Percentiles rank a stretch among this genome's conserved stretches.
phyloP scores from a whole-genome alignment of 92 coral and sea anemone genomes.

The Epizoanthus scotinus region DNA sequence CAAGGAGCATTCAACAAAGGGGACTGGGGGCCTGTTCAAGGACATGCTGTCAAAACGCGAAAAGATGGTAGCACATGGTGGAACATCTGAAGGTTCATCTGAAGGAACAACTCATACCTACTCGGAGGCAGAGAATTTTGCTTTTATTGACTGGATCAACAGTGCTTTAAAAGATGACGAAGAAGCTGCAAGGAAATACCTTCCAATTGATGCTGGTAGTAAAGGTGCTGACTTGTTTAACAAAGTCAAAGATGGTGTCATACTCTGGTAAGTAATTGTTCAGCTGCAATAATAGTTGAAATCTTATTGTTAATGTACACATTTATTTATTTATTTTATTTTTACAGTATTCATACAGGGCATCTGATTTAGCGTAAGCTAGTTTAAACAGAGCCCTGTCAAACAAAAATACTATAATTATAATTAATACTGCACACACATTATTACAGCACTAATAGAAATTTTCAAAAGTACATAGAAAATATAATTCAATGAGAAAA shows the following conservation, averaged over 20 bases:
- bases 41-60: conserved; percentile 69
- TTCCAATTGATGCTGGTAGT: conserved; percentile 66
- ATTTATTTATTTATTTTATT: no score
- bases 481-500: no score
- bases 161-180: conserved; percentile 72
- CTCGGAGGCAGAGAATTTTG: conserved; percentile 86
- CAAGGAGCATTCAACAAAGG: conserved; percentile 47
- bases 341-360: no score
- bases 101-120: conserved; percentile 90
- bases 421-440: no score
- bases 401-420: no score
- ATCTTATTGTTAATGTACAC: neutral
- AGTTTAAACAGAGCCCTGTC: no score
- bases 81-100: conserved; percentile 85
- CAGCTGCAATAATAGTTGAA: neutral
- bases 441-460: no score
- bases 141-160: conserved; percentile 96
- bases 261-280: conserved; percentile 69
- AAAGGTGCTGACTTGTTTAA: conserved; percentile 77
- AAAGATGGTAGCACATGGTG: conserved; percentile 71
- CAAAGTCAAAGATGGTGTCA: conserved; percentile 84
- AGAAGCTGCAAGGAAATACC: conserved; percentile 60
- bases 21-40: conserved; percentile 56
- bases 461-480: no score
- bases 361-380: no score